Percentiles rank a stretch among this genome's conserved stretches.
Conservation (phyloP, 2,888 invertebrate species). For the Yponomeuta evonymella region DNA sequence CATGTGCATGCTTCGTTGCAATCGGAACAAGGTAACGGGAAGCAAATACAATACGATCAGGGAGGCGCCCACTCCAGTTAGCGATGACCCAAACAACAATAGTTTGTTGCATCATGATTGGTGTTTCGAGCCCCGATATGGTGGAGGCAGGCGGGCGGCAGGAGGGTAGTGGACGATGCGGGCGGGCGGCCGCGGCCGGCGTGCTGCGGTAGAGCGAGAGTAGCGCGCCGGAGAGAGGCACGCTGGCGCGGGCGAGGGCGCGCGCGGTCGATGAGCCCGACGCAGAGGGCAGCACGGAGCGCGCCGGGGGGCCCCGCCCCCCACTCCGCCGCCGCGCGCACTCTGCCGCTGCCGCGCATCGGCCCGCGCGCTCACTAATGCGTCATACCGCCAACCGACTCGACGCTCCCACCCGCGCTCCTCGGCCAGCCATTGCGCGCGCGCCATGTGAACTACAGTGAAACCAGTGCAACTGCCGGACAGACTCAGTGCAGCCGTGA, state of each 20-base stretch:
- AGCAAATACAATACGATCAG: too few species aligned
- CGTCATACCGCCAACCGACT: constrained; percentile 63
- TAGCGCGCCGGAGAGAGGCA: constrained; percentile 30
- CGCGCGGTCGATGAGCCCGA: constrained; percentile 73
- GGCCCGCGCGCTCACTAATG: constrained; percentile 74
- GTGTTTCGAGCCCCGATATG: too few species aligned
- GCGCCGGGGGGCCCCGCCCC: constrained; percentile 44
- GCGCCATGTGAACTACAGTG: constrained; percentile 70
- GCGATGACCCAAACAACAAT: too few species aligned
- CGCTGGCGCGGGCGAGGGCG: constrained; percentile 51
- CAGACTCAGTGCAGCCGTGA: constrained; percentile 28
- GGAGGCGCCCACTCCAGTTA: too few species aligned
- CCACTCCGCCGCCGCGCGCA: constrained; percentile 39
- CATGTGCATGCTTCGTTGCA: too few species aligned
- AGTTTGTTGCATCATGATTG: too few species aligned
- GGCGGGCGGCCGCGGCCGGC: constrained; percentile 24
- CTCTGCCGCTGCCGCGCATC: constrained; percentile 35
- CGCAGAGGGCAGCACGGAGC: constrained; percentile 68
- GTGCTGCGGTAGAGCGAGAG: constrained; percentile 55
- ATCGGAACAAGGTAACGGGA: too few species aligned
- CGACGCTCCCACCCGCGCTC: constrained; percentile 49
- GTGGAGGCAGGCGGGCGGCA: constrained; percentile 13
- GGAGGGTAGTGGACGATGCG: constrained; percentile 15
- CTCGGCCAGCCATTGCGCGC: constrained; percentile 43
- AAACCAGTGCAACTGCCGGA: constrained; percentile 30